Evolutionary conservation across 2,113 vertebrate genomes (phyloP).

Genomic region (Ia io): DNA sequence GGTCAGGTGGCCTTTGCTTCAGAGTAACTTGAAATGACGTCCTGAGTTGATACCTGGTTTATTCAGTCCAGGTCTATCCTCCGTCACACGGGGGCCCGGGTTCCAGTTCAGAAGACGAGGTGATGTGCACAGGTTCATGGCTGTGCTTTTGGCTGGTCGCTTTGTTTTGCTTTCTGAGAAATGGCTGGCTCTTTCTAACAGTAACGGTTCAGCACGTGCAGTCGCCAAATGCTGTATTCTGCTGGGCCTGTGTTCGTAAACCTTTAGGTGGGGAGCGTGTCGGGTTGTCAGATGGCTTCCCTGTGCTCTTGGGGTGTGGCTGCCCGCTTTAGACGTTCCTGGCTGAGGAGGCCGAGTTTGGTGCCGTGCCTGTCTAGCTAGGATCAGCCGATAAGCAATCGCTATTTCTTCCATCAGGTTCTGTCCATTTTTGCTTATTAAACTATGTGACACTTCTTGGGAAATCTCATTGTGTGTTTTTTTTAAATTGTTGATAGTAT

Average conservation of each 20-base stretch:
- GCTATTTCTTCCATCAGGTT: background rate
- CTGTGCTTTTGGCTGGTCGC: background rate
- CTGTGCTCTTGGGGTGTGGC: background rate
- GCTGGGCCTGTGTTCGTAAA: background rate
- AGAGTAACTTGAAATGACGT: background rate
- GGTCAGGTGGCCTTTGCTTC: background rate
- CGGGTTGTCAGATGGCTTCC: background rate
- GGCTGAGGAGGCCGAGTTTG: background rate
- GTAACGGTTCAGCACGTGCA: background rate
- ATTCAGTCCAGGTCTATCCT: background rate
- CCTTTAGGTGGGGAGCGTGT: background rate
- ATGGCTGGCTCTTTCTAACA: slow-evolving; percentile 13
- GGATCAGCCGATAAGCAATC: background rate
- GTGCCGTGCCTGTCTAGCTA: background rate
- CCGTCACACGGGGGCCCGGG: background rate
- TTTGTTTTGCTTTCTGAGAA: slow-evolving; percentile 16
- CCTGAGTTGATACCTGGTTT: background rate
- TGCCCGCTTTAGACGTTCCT: slow-evolving; percentile 48
- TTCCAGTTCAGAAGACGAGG: background rate
- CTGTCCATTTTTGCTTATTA: background rate
- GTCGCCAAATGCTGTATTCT: background rate
- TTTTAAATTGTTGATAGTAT: too few relatives aligned
- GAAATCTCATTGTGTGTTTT: background rate
- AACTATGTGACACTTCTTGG: background rate
- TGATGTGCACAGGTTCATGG: background rate